Conservation (phyloP, 1,140 invertebrate genomes). For the Musca vetustissima region DNA sequence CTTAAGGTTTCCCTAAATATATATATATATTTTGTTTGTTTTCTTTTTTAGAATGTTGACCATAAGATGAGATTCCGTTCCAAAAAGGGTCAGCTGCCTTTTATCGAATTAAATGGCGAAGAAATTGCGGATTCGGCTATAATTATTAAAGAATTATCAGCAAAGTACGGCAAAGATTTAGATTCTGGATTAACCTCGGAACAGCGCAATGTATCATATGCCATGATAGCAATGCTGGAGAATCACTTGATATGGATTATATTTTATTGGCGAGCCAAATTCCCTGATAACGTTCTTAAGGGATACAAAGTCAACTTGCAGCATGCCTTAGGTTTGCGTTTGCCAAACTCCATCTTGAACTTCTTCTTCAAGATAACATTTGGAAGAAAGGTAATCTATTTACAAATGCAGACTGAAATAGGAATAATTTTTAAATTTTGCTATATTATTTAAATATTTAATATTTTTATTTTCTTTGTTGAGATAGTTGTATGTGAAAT, state of each 20-base stretch:
- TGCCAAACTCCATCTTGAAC: conserved; percentile 86
- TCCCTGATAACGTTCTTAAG: conserved; percentile 79
- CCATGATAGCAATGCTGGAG: conserved; percentile 94
- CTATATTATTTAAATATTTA: conserved; percentile 1
- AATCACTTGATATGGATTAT: conserved; percentile 90
- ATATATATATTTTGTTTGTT: too few species aligned
- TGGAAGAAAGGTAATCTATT: conserved; percentile 73
- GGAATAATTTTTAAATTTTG: too few species aligned
- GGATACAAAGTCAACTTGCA: conserved; percentile 90
- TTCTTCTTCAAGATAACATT: conserved; percentile 89
- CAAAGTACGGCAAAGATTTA: conserved; percentile 80
- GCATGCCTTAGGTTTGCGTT: conserved; percentile 78
- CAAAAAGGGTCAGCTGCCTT: conserved; percentile 90
- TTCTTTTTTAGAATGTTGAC: conserved; percentile 86
- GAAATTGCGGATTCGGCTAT: conserved; percentile 88
- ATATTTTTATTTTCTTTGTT: not conserved
- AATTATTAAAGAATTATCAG: conserved; percentile 83
- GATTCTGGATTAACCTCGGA: conserved; percentile 77
- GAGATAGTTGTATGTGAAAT: not conserved
- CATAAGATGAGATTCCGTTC: conserved; percentile 92
- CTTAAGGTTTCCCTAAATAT: too few species aligned
- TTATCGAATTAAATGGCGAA: conserved; percentile 90
- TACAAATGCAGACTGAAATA: too few species aligned
- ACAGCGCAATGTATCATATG: conserved; percentile 84
- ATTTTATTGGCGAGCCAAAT: conserved; percentile 85